These are phyloP conservation scores for Pterostichus madidus DNA, from an alignment of 2,888 invertebrate genomes.

Conservation along the genomic window DNA sequence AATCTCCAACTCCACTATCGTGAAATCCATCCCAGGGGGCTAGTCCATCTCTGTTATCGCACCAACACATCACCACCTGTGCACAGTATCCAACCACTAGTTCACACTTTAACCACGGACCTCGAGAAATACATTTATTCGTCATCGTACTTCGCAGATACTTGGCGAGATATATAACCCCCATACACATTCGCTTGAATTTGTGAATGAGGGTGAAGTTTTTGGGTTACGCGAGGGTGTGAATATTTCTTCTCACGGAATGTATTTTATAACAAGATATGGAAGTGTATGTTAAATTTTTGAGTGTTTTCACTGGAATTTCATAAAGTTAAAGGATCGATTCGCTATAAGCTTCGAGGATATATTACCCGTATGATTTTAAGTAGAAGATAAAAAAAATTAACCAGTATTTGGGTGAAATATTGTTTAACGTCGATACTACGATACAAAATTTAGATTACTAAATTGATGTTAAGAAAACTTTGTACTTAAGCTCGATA, in stretches of 20 bases:
- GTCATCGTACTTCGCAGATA: constrained; percentile 32
- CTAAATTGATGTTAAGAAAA: too few species aligned
- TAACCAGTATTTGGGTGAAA: too few species aligned
- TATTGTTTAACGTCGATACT: too few species aligned
- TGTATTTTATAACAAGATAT: constrained; percentile 21
- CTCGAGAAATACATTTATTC: constrained; percentile 28
- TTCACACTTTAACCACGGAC: constrained; percentile 23
- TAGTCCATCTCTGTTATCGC: constrained; percentile 31
- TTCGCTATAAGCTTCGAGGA: too few species aligned
- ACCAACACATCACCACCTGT: constrained; percentile 16
- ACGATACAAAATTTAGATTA: too few species aligned
- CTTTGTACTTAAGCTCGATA: too few species aligned
- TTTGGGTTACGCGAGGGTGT: not conserved
- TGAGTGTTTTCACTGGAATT: too few species aligned
- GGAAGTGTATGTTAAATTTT: not conserved
- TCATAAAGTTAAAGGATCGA: too few species aligned
- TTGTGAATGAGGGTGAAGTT: not conserved
- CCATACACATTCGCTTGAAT: constrained; percentile 19
- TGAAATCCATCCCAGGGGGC: not conserved
- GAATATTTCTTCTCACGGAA: constrained; percentile 11
- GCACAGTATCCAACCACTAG: constrained; percentile 9
- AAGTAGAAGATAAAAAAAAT: too few species aligned
- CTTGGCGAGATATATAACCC: constrained; percentile 37
- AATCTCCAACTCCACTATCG: not conserved
- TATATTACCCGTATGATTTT: too few species aligned